Conservation (phyloP, 1,140 invertebrate species). For the Ceratitis capitata region DNA sequence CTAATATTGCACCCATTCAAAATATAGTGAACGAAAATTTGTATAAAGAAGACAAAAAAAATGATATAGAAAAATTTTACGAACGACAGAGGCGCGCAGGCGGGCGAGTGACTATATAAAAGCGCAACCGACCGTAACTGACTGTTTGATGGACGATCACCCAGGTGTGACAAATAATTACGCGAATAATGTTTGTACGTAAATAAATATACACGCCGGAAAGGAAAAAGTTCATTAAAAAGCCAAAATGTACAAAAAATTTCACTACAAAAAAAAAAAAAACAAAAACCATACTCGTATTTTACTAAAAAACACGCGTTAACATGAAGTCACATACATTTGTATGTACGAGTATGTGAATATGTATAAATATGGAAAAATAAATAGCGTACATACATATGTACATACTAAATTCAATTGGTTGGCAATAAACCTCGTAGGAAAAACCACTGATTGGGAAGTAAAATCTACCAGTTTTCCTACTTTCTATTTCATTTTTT, state of each 20-base stretch:
- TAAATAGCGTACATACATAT: not conserved
- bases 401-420: not conserved
- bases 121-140: slow-evolving; percentile 1
- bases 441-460: too few relatives aligned
- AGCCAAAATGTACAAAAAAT: not conserved
- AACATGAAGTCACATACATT: too few relatives aligned
- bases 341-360: too few relatives aligned
- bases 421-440: too few relatives aligned
- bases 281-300: too few relatives aligned
- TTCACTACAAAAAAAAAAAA: too few relatives aligned
- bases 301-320: too few relatives aligned
- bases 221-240: slow-evolving; percentile 27
- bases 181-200: slow-evolving; percentile 50
- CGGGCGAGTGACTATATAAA: not conserved
- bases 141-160: slow-evolving; percentile 48
- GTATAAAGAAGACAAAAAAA: not conserved
- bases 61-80: not conserved
- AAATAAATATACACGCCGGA: not conserved
- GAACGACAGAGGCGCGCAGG: not conserved
- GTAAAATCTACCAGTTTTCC: too few relatives aligned
- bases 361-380: too few relatives aligned
- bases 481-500: too few relatives aligned
- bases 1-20: not conserved
- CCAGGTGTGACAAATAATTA: slow-evolving; percentile 64
- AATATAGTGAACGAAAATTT: not conserved